phyloP scores from a whole-genome alignment of 2,113 vertebrate genomes.

The Gadus macrocephalus region DNA sequence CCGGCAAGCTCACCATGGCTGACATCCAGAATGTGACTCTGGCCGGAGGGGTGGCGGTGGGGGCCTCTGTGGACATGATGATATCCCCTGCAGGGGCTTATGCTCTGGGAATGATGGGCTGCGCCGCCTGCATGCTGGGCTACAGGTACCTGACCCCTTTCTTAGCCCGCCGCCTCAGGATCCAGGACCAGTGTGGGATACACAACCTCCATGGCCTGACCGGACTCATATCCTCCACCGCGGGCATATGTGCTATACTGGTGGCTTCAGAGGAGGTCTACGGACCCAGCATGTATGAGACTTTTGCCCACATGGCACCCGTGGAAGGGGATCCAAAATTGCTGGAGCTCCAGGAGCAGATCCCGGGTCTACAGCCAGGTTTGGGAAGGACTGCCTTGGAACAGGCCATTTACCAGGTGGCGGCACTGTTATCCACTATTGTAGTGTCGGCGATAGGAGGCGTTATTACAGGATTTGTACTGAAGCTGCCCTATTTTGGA shows the following conservation, averaged over 20 bases:
- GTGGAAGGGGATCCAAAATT: slow-evolving; percentile 47
- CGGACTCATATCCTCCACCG: slow-evolving; percentile 70
- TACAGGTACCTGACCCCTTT: slow-evolving; percentile 78
- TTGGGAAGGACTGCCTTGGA: slow-evolving; percentile 48
- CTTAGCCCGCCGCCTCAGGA: slow-evolving; percentile 49
- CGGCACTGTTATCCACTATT: slow-evolving; percentile 66
- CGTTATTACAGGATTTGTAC: slow-evolving; percentile 59
- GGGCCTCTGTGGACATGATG: slow-evolving; percentile 75
- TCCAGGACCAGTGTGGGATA: slow-evolving; percentile 82
- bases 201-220: slow-evolving; percentile 83
- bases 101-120: slow-evolving; percentile 73
- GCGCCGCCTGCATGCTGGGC: slow-evolving; percentile 71
- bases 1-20: slow-evolving; percentile 69
- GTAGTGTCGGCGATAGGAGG: slow-evolving; percentile 62
- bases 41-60: slow-evolving; percentile 77
- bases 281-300: slow-evolving; percentile 60
- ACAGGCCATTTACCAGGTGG: slow-evolving; percentile 72
- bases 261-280: slow-evolving; percentile 58
- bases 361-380: slow-evolving; percentile 63
- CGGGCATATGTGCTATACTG: slow-evolving; percentile 69
- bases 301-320: slow-evolving; percentile 56
- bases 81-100: slow-evolving; percentile 70
- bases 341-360: slow-evolving; percentile 47
- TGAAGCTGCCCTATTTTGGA: slow-evolving; percentile 71
- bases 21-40: slow-evolving; percentile 83